These are phyloP conservation scores for Colostygia pectinataria DNA, from an alignment of 2,888 invertebrate genomes.

Conservation along the genomic window DNA sequence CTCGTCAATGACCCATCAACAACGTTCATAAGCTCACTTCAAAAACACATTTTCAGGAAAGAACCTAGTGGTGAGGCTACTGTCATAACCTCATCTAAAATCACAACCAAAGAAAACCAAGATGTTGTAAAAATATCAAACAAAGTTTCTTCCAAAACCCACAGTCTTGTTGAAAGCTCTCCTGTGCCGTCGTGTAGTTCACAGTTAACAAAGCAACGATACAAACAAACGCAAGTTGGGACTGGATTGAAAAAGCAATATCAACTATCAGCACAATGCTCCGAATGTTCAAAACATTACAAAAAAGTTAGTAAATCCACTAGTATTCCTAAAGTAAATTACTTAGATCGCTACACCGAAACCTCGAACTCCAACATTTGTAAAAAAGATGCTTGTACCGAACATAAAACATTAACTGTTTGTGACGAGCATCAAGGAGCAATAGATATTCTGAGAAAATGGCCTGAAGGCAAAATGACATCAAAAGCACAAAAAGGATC, in stretches of 20 bases:
- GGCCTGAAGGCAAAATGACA: conserved; percentile 32
- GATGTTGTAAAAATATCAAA: background rate
- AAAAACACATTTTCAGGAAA: conserved; percentile 39
- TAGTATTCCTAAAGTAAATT: conserved; percentile 36
- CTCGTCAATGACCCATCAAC: conserved; percentile 61
- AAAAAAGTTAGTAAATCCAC: conserved; percentile 46
- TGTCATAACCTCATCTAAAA: conserved; percentile 4
- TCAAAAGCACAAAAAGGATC: conserved; percentile 18
- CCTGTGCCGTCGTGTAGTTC: conserved; percentile 14
- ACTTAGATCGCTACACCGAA: conserved; percentile 40
- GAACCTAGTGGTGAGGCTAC: conserved; percentile 13
- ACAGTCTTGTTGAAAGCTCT: background rate
- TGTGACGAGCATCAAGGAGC: conserved; percentile 54
- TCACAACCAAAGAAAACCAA: conserved; percentile 1
- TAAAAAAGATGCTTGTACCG: conserved; percentile 45
- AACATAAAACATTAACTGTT: conserved; percentile 39
- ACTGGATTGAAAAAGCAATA: conserved; percentile 31
- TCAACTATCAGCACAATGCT: conserved; percentile 48
- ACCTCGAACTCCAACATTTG: conserved; percentile 26
- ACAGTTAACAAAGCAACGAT: conserved; percentile 16
- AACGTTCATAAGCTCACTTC: conserved; percentile 50
- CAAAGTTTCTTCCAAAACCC: background rate
- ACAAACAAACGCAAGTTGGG: conserved; percentile 48
- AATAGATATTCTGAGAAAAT: conserved; percentile 45
- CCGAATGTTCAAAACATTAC: conserved; percentile 16